These are phyloP conservation scores for Oreohelix idahoensis DNA, from an alignment of 1,140 invertebrate species.

Conservation along the genomic window DNA sequence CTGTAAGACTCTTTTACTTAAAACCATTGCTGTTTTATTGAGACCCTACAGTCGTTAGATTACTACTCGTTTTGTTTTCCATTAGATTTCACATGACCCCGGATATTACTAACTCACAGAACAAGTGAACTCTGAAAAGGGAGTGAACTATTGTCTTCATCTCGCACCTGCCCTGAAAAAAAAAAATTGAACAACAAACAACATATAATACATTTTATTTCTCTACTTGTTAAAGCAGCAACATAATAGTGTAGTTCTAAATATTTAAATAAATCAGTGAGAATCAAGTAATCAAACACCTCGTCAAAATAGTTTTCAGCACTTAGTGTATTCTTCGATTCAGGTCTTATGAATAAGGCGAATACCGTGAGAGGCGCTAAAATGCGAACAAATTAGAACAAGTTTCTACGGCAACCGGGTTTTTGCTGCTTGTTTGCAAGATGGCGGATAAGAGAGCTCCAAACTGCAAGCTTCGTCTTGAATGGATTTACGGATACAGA, in stretches of 20 bases:
- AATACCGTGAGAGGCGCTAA: neutral
- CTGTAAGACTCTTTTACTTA: neutral
- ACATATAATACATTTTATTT: too few species aligned
- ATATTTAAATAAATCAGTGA: too few species aligned
- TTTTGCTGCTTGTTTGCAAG: slow-evolving; percentile 26
- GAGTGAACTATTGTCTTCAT: neutral
- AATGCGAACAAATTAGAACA: slow-evolving; percentile 39
- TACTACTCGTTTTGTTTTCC: neutral
- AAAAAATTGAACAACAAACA: too few species aligned
- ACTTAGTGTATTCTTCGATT: too few species aligned
- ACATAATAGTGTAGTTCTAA: too few species aligned
- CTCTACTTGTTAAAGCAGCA: too few species aligned
- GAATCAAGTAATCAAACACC: too few species aligned
- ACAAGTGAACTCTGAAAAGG: neutral
- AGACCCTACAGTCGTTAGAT: neutral
- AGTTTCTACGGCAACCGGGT: slow-evolving; percentile 41
- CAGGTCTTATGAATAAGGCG: neutral
- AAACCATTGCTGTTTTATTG: neutral
- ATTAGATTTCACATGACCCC: slow-evolving; percentile 40
- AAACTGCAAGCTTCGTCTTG: slow-evolving; percentile 65
- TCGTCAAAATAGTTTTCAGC: too few species aligned
- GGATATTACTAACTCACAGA: neutral
- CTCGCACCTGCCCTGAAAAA: too few species aligned
- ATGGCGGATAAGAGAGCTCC: slow-evolving; percentile 70
- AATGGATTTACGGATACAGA: slow-evolving; percentile 74